These are phyloP conservation scores for Catharus ustulatus DNA, from an alignment of 2,797 vertebrate genomes.

Conservation along the genomic window DNA sequence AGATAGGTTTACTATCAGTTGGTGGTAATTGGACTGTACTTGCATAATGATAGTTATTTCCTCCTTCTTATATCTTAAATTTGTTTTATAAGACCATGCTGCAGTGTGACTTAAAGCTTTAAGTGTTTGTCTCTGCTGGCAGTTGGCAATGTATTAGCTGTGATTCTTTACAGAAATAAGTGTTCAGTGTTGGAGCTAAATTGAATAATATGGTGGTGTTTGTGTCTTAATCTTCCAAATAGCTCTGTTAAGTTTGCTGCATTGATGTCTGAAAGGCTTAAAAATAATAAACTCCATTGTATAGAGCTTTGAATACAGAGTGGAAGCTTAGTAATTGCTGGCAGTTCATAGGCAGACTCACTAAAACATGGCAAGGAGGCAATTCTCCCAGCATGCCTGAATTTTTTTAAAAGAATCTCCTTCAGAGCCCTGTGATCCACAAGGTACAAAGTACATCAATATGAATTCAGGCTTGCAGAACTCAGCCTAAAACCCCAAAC, in stretches of 20 bases:
- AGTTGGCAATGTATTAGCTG: not conserved
- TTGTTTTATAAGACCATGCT: not conserved
- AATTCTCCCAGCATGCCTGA: constrained; percentile 11
- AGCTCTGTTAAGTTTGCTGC: constrained; percentile 10
- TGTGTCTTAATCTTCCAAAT: constrained; percentile 52
- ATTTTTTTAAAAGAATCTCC: not conserved
- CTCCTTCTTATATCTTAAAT: constrained; percentile 2
- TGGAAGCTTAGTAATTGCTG: constrained; percentile 31
- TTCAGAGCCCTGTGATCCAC: not conserved
- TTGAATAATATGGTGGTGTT: constrained; percentile 61
- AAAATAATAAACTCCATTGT: constrained; percentile 66
- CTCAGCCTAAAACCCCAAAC: not conserved
- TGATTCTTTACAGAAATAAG: constrained; percentile 33
- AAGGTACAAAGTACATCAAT: not conserved
- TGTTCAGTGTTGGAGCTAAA: constrained; percentile 34
- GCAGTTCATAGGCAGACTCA: not conserved
- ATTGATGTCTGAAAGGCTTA: constrained; percentile 40
- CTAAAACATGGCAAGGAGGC: constrained; percentile 15
- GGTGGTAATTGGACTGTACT: not conserved
- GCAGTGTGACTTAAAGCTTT: constrained; percentile 16
- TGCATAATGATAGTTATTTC: constrained; percentile 41
- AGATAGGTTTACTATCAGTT: not conserved
- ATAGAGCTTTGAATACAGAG: constrained; percentile 34
- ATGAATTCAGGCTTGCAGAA: not conserved
- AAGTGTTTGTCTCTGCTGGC: constrained; percentile 30